Base-by-base conservation (phyloP, 2,113 vertebrate genomes). In the Crypturellus undulatus region DNA sequence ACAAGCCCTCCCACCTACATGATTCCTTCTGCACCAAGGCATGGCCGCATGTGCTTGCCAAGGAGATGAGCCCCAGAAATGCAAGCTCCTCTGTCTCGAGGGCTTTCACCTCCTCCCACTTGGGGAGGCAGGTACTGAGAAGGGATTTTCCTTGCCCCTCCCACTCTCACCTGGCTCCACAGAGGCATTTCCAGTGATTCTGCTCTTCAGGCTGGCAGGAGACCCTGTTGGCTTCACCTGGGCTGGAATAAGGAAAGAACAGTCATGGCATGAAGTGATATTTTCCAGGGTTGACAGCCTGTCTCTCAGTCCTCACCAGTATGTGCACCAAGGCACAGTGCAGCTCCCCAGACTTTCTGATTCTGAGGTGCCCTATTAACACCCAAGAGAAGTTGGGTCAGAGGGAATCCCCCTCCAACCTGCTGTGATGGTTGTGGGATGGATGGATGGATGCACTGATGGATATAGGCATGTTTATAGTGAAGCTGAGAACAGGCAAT, bases 191-290 rank as follows among this genome's bases (percentile, higher is more conserved):
- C 64, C 58, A 0, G 47, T 15, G 2, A 1, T 5, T 26, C 17
- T 54, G 76, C 56, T 60, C 12, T 3, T 8, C 0, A 28, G 11
- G 2, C 30, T 22, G 2, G 2, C 11, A 65, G 84, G 63, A 40
- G 76, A 2, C 1, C 2, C 17, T 0, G 3, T 71, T 0, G 10
- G 25, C 34, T 45, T 67, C 12, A 3, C 0, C 7, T 65, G 49
- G 26, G 62, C 93, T 95, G 84, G 3, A 4, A 42, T 22, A 49
- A 64, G 72, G 21, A 81, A 75, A 18, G 43, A 10, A 8, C 3
- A 14, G 49, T 32, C 9, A 58, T 32, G 54, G 28, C 16, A 58
- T 58, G 30, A 32, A 32, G 54, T 58, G 28, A 58, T 16, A 32
- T 56, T 56, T 56, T 56, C 16, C 54, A 56, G 54, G 54, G 9